Percentiles rank a stretch among this genome's conserved stretches.
These are phyloP conservation scores for Watsonalla cultraria DNA, from an alignment of 2,888 invertebrate species.

Conservation along the genomic window DNA sequence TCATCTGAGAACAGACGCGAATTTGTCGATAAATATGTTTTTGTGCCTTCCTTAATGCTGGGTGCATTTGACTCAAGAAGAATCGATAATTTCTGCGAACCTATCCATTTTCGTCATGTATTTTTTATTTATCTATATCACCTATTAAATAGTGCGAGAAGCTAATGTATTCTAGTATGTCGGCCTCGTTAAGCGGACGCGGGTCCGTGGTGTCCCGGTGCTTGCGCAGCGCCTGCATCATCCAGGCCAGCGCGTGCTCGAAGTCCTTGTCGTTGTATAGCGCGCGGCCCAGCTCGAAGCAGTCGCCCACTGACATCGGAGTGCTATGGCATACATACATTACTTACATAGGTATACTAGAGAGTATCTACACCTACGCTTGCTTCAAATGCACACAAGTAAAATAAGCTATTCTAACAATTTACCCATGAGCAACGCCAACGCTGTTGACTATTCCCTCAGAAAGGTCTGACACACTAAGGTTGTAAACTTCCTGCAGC, in stretches of 20 bases:
- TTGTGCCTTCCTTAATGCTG: no score
- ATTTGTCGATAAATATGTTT: background rate
- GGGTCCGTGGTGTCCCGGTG: slow-evolving; percentile 73
- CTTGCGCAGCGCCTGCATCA: slow-evolving; percentile 88
- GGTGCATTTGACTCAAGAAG: no score
- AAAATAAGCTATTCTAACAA: background rate
- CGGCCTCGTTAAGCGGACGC: slow-evolving; percentile 65
- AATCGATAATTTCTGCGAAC: no score
- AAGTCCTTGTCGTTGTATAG: slow-evolving; percentile 95
- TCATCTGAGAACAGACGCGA: slow-evolving; percentile 81
- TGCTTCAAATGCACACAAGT: no score
- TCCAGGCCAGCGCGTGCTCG: slow-evolving; percentile 96
- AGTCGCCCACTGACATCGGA: slow-evolving; percentile 91
- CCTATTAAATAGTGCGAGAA: slow-evolving; percentile 96
- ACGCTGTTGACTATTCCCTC: slow-evolving; percentile 92
- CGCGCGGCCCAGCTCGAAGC: slow-evolving; percentile 96
- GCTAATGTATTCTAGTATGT: slow-evolving; percentile 96
- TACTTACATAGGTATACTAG: background rate
- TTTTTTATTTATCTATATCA: slow-evolving; percentile 3
- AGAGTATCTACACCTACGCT: background rate
- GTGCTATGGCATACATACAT: slow-evolving; percentile 58
- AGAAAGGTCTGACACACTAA: slow-evolving; percentile 89
- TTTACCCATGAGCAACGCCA: slow-evolving; percentile 86
- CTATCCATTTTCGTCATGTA: no score
- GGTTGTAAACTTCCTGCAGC: slow-evolving; percentile 95